Evolutionary conservation across 1,140 invertebrate species (phyloP), one percentile per base, ranked within the genome.

Genomic region (Cardiocondyla obscurior): DNA sequence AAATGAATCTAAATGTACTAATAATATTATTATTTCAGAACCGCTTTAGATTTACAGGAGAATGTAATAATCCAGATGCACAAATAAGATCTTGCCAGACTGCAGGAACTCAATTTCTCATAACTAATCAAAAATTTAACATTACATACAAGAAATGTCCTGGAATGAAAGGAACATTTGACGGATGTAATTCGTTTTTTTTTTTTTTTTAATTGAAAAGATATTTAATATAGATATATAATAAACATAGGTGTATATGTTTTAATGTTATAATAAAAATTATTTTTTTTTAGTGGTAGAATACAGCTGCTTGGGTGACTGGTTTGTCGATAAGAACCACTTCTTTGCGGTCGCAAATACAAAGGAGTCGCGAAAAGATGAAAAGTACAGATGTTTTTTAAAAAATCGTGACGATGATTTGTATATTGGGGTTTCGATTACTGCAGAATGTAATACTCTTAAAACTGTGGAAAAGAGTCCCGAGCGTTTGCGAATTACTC

Each of bases 111-210:
- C 97, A 99, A 92, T 99, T 99, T 93, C 96, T 99, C 51, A 99
- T 99, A 85, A 98, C 98, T 36, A 99, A 99, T 94, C 98, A 99
- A 92, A 98, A 99, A 90, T 99, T 99, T 88, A 98, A 98, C 88
- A 98, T 99, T 74, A 98, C 97, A 7, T 99, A 99, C 92, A 97
- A 97, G 81, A 96, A 96, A 91, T 99, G 99, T 93, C 93, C 95
- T 60, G 97, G 97, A 60, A 97, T 97, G 95, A 94, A 95, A 46
- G 97, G 96, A 44, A 99, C 98, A 3, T 97, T 98, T 93, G 97
- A 98, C 93, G 97, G 98, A 93, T 94, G 97, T 97, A 82, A 85
- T 14, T 62, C 65, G 82, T 82, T 16, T 10, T 53, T 1, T 22
- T 62, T 53, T 7, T 49, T 69, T 85, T n/a, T 25, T 30, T 65